Evolutionary conservation across 2,113 vertebrate genomes (phyloP), one percentile per base, ranked within the genome.

Genomic region (Rutilus rutilus): DNA sequence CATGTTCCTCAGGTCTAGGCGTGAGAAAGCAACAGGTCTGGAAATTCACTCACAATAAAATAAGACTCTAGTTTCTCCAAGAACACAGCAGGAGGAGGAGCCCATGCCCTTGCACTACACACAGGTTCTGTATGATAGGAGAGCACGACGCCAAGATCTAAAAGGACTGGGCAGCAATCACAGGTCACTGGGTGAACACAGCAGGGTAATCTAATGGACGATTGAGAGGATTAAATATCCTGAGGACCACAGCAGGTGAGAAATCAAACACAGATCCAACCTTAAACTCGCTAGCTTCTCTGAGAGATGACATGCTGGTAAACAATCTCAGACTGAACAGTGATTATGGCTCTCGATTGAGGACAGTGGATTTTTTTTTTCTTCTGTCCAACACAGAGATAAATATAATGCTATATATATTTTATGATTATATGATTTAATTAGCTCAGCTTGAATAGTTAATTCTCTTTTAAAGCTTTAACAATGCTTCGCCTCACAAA

Each of bases 201-300:
- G 83, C 27, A 11, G 67, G 57, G 12, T 64, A 59, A 19, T 75
- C 60, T 87, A 62, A 78, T 54, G 23, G 62, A 77, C 54, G 30
- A 75, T 67, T 80, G 47, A 50, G 47, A 69, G 60, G 69, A 80
- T 81, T 79, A 73, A 73, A 69, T 75, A 47, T 81, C 78, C 54
- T 27, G 78, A 45, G 45, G 79, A 42, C 69, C 10, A 19, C 42
- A 33, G 80, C 54, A 52, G 54, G 82, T 71, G 47, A 86, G 67
- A 74, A 82, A 82, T 79, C 85, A 86, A 87, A 78, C 6, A 86
- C 71, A 52, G 86, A 57, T 89, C 85, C 83, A 76, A 83, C 76
- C 78, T 64, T 33, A 1, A 47, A 21, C 74, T 65, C 14, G 1
- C 52, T 7, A 73, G 65, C 50, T 83, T 57, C 65, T 59, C 33